Evolutionary conservation across 2,797 vertebrate species (phyloP), one percentile per base, ranked within the genome.

Genomic region (Sebastes taczanowskii): DNA sequence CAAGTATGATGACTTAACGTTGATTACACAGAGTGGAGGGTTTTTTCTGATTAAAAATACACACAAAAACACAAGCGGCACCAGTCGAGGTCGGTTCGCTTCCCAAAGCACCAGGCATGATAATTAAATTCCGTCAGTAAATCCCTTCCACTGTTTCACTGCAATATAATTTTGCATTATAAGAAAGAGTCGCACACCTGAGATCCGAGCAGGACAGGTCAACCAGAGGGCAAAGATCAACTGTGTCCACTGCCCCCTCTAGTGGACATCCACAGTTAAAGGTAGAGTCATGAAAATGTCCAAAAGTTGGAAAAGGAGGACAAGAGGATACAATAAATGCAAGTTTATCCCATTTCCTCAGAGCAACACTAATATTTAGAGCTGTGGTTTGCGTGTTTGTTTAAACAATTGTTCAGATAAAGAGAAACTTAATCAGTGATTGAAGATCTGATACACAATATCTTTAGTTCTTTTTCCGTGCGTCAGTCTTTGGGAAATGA

Each of bases 201-300:
- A 61, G 16, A 62, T 70, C 11, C 2, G 14, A 55, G 46, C 13
- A 23, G 6, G 55, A 30, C 56, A 56, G 69, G 83, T 87, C 63
- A 85, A 46, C 22, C 46, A 77, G 69, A 71, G 80, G 81, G 42
- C 88, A 89, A 84, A 89, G 85, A 84, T 78, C 88, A 87, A 71
- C 59, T 68, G 55, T 77, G 65, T 68, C 56, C 58, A 82, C 66
- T 86, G 74, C 82, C 20, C 91, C 89, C 89, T 93, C 92, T 91
- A 79, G 91, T 90, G 93, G 93, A 78, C 32, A 58, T 42, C 32
- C 29, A 56, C 8, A 66, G 23, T 76, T 2, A 63, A 7, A 71
- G 14, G 14, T 11, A 25, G 49, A 29, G 16, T 1, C 2, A 63
- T 38, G 1, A 67, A 60, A 56, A 65, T 2, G 11, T 11, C 23